Conservation (phyloP, 1,140 invertebrate species). For the Lucilia sericata region DNA sequence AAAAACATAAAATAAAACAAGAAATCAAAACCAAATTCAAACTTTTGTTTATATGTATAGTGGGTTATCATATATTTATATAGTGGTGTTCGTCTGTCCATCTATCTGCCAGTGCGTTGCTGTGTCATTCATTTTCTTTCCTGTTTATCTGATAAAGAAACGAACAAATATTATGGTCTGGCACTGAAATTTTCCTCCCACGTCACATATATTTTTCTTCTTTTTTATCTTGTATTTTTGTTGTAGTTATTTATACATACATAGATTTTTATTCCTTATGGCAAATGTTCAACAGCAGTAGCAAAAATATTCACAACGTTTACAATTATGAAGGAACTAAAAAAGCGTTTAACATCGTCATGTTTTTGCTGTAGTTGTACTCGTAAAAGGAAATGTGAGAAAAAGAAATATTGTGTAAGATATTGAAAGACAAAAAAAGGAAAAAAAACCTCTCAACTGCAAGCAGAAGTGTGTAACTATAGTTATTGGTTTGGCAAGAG, state of each 20-base stretch:
- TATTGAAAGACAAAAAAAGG: neutral
- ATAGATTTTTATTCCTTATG: neutral
- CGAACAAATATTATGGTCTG: neutral
- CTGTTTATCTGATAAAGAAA: too few relatives aligned
- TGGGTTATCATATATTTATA: too few relatives aligned
- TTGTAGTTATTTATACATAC: neutral
- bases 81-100: too few relatives aligned
- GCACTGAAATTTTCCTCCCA: neutral
- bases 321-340: constrained; percentile 13
- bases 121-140: too few relatives aligned
- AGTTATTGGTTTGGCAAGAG: too few relatives aligned
- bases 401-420: neutral
- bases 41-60: too few relatives aligned
- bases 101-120: too few relatives aligned
- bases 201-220: neutral
- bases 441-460: neutral
- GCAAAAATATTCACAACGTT: neutral
- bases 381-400: neutral
- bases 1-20: too few relatives aligned
- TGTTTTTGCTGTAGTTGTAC: neutral
- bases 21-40: too few relatives aligned
- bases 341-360: constrained; percentile 1
- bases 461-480: neutral
- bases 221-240: neutral
- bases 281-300: neutral